A percentile compares a stretch with the other conserved stretches of the same genome.
phyloP scores from a whole-genome alignment of 2,888 invertebrate genomes.

The Griposia aprilina region DNA sequence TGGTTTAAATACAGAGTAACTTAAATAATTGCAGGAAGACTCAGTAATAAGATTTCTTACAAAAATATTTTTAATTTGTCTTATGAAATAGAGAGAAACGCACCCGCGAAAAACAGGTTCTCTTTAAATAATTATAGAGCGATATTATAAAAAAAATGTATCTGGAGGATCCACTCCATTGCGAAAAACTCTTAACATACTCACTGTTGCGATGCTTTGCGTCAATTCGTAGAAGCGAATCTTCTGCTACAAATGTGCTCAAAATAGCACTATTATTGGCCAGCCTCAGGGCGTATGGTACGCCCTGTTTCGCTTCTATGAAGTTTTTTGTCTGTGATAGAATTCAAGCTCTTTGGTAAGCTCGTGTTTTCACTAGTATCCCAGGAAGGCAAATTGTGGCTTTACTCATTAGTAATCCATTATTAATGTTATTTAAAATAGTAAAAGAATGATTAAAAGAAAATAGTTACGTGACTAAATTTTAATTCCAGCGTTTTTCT shows the following conservation, averaged over 20 bases:
- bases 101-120: neutral
- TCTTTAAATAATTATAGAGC: neutral
- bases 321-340: neutral
- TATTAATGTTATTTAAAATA: neutral
- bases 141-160: neutral
- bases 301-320: neutral
- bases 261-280: neutral
- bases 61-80: neutral
- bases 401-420: neutral
- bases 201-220: slow-evolving; percentile 28
- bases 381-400: neutral
- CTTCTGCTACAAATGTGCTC: neutral
- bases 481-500: neutral
- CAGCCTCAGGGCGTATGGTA: neutral
- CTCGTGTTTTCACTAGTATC: neutral
- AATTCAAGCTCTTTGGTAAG: neutral
- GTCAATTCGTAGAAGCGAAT: neutral
- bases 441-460: neutral
- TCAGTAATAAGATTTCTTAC: neutral
- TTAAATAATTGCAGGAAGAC: neutral
- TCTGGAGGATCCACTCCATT: neutral
- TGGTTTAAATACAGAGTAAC: neutral
- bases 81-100: neutral
- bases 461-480: neutral
- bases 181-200: neutral